Evolutionary conservation across 1,140 invertebrate species (phyloP).

Genomic region (Drosophila ercepeae): DNA sequence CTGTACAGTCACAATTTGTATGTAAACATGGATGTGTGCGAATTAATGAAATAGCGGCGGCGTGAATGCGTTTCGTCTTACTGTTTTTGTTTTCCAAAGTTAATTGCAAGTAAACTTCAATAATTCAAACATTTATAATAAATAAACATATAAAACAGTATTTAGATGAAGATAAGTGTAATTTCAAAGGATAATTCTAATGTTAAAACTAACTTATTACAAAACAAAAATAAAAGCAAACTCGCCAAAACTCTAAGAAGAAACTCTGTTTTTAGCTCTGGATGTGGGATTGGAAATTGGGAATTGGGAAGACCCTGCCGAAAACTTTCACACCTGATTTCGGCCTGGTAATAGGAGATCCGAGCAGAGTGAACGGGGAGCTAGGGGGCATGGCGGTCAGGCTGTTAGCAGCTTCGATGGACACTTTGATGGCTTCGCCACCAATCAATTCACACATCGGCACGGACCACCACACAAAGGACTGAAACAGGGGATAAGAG

Average conservation of each 20-base stretch:
- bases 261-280: conserved; percentile 8
- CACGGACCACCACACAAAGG: conserved; percentile 26
- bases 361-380: neutral
- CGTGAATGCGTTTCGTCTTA: conserved; percentile 52
- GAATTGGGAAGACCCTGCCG: conserved; percentile 47
- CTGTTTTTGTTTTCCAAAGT: conserved; percentile 53
- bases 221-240: conserved; percentile 45
- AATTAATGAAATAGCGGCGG: too few species aligned
- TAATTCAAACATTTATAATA: conserved; percentile 10
- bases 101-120: conserved; percentile 39
- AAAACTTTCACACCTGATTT: conserved; percentile 41
- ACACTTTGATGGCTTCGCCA: conserved; percentile 42
- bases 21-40: conserved; percentile 24
- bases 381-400: conserved; percentile 23
- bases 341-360: conserved; percentile 12
- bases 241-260: conserved; percentile 56
- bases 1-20: conserved; percentile 64
- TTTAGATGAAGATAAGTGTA: conserved; percentile 39
- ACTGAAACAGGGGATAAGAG: neutral
- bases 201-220: conserved; percentile 76
- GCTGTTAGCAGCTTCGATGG: conserved; percentile 44
- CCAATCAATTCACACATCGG: conserved; percentile 37
- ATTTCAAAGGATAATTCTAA: conserved; percentile 55
- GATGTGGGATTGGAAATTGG: conserved; percentile 6
- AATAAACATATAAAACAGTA: conserved; percentile 19